These are phyloP conservation scores for Drosophila sproati DNA, from an alignment of 1,140 invertebrate genomes.

Conservation along the genomic window DNA sequence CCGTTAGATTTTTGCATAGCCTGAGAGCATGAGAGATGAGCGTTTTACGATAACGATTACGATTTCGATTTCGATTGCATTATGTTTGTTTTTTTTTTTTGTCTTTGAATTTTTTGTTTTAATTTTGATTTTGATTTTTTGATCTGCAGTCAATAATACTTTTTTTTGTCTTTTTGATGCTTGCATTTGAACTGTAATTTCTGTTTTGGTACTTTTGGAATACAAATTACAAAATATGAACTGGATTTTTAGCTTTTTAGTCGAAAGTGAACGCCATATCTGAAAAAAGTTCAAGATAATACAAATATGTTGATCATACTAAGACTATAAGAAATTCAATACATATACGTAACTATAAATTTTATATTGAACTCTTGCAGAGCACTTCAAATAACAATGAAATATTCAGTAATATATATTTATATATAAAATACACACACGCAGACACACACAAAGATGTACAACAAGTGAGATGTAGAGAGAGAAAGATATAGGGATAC, in stretches of 20 bases:
- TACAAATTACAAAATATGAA: constrained; percentile 75
- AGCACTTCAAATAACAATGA: constrained; percentile 39
- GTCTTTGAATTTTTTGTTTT: constrained; percentile 35
- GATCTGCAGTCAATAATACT: constrained; percentile 38
- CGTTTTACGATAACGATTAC: constrained; percentile 45
- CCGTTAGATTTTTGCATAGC: constrained; percentile 48
- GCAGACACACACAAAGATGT: constrained; percentile 51
- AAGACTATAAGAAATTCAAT: constrained; percentile 10
- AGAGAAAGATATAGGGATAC: constrained; percentile 43
- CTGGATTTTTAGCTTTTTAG: constrained; percentile 61
- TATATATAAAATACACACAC: constrained; percentile 45
- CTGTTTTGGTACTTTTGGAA: constrained; percentile 48
- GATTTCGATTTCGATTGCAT: constrained; percentile 32
- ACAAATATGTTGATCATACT: constrained; percentile 48
- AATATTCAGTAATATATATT: constrained; percentile 14
- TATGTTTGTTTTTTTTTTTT: constrained; percentile 10
- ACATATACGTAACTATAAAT: constrained; percentile 10
- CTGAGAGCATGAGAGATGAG: constrained; percentile 59
- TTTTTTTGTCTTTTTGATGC: constrained; percentile 52
- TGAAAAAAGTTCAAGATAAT: constrained; percentile 83
- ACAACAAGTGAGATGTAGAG: constrained; percentile 40
- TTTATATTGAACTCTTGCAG: constrained; percentile 5
- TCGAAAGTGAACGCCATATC: constrained; percentile 85
- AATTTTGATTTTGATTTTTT: constrained; percentile 66
- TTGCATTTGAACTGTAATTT: constrained; percentile 54